These are phyloP conservation scores for Nestor notabilis DNA, from an alignment of 2,113 vertebrate species.

Conservation along the genomic window DNA sequence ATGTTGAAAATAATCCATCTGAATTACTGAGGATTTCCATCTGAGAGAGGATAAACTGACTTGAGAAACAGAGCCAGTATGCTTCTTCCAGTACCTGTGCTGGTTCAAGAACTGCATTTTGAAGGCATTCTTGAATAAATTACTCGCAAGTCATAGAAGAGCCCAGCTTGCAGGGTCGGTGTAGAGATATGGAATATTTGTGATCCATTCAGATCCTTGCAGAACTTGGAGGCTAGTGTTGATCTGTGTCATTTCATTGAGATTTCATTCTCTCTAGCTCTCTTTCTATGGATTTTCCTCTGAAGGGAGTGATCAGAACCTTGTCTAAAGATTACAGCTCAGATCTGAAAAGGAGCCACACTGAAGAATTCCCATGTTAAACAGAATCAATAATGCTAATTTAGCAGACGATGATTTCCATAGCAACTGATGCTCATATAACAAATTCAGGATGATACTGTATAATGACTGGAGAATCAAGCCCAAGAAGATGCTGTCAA, in stretches of 20 bases:
- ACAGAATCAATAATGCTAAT: conserved; percentile 11
- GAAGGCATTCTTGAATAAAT: background rate
- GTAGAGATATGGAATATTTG: background rate
- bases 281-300: background rate
- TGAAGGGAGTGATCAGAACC: background rate
- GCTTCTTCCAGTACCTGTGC: background rate
- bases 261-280: background rate
- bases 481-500: background rate
- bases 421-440: conserved; percentile 29
- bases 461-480: background rate
- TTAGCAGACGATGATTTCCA: conserved; percentile 36
- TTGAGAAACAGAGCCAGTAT: background rate
- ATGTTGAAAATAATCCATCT: background rate
- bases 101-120: background rate
- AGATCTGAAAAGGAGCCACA: background rate
- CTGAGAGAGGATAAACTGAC: background rate
- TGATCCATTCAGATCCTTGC: background rate
- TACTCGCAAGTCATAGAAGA: background rate
- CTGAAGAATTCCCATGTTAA: background rate
- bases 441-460: background rate
- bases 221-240: background rate
- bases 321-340: background rate
- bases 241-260: background rate
- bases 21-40: background rate
- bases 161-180: background rate